These are phyloP conservation scores for Enteromius radiatus DNA, from an alignment of 2,797 vertebrate genomes.

Conservation along the genomic window DNA sequence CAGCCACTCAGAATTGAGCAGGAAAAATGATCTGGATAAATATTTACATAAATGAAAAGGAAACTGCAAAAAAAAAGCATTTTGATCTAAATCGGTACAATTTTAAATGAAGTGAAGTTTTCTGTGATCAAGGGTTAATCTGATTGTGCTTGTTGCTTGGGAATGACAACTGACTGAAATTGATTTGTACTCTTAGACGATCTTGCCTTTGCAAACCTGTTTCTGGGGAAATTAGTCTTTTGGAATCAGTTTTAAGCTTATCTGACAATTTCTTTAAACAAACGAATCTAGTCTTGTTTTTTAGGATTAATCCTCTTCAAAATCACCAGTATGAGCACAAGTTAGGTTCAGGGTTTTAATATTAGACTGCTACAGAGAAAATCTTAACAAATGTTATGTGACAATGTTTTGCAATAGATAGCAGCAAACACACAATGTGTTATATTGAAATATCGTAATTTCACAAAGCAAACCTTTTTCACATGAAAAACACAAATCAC, in stretches of 20 bases:
- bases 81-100: not conserved
- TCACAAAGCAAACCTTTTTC: not conserved
- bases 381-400: not conserved
- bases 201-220: constrained; percentile 15
- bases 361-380: not conserved
- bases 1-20: constrained; percentile 18
- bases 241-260: not conserved
- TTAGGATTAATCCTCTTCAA: not conserved
- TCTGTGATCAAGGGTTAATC: not conserved
- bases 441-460: not conserved
- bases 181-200: not conserved
- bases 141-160: not conserved
- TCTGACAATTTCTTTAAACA: not conserved
- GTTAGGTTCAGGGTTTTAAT: not conserved
- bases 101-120: not conserved
- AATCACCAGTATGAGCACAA: not conserved
- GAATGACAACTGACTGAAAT: constrained; percentile 47
- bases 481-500: not conserved
- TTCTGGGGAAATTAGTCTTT: not conserved
- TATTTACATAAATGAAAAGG: not conserved
- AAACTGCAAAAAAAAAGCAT: not conserved
- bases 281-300: not conserved
- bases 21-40: not conserved
- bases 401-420: not conserved
- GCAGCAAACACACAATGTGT: constrained; percentile 2